A percentile compares a stretch with the other conserved stretches of the same genome.
Conservation (phyloP, 2,888 invertebrate species). For the Vesta saturnalis region DNA sequence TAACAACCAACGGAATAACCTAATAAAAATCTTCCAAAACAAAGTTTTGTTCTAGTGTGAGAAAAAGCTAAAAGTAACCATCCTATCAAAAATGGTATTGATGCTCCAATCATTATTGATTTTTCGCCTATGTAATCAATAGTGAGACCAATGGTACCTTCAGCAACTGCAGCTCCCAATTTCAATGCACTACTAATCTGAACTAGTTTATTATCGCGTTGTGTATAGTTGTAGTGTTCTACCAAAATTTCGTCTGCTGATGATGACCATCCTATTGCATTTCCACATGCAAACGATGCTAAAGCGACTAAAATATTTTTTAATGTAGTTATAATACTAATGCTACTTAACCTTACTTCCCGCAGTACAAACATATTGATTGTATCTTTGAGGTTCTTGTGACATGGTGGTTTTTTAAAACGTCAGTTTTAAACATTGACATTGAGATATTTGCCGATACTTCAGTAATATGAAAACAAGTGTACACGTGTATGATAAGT, state of each 20-base stretch:
- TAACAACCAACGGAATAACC: slow-evolving; percentile 71
- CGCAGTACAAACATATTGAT: too few species aligned
- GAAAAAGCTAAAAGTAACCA: slow-evolving; percentile 48
- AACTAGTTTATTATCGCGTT: too few species aligned
- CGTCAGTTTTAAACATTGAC: too few species aligned
- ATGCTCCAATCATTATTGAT: slow-evolving; percentile 46
- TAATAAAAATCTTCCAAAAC: slow-evolving; percentile 53
- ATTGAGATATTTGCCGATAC: too few species aligned
- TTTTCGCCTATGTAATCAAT: slow-evolving; percentile 44
- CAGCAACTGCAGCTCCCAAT: slow-evolving; percentile 43
- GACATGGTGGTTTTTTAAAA: too few species aligned
- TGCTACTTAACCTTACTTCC: too few species aligned
- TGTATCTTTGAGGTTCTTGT: too few species aligned
- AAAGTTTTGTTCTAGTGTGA: slow-evolving; percentile 32
- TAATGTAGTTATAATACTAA: too few species aligned
- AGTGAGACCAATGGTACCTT: slow-evolving; percentile 38
- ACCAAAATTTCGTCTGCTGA: slow-evolving; percentile 56
- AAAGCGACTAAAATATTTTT: slow-evolving; percentile 42
- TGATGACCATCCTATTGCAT: slow-evolving; percentile 63
- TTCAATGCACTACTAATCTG: slow-evolving; percentile 46
- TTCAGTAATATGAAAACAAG: too few species aligned
- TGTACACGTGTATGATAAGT: too few species aligned
- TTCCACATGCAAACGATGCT: slow-evolving; percentile 57
- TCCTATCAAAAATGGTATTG: slow-evolving; percentile 45
- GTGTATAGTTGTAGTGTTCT: too few species aligned